These are phyloP conservation scores for Quadroppia sp. DNA, from an alignment of 2,888 invertebrate genomes.

Conservation along the genomic window DNA sequence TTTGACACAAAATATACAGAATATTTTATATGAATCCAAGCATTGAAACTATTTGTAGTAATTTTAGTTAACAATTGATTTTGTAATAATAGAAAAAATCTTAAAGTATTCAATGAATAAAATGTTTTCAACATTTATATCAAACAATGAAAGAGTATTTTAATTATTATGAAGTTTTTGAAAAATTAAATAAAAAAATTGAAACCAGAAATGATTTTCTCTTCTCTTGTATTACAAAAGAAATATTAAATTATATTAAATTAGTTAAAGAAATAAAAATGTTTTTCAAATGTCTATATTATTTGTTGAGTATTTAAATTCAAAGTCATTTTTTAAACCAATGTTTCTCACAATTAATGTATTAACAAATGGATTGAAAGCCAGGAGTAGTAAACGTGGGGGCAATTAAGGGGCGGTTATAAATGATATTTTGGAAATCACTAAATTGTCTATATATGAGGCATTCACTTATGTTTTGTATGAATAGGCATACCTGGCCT, in stretches of 20 bases:
- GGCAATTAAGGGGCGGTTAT: no score
- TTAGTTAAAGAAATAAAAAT: background rate
- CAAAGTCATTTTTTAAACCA: background rate
- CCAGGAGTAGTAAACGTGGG: no score
- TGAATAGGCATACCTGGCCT: no score
- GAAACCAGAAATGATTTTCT: background rate
- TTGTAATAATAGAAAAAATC: background rate
- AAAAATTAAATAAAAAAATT: background rate
- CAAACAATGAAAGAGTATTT: no score
- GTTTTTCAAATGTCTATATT: background rate
- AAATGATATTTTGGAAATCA: no score
- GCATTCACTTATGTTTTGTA: no score
- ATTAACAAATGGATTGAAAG: background rate
- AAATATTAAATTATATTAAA: background rate
- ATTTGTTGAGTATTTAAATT: background rate
- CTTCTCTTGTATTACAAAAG: background rate
- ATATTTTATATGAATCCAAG: background rate
- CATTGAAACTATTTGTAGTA: conserved; percentile 17
- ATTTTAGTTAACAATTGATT: background rate
- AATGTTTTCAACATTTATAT: background rate
- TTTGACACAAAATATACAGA: background rate
- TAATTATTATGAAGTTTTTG: background rate
- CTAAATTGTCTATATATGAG: no score
- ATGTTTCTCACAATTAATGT: background rate
- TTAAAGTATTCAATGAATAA: background rate